These are phyloP conservation scores for Sclerurus mexicanus DNA, from an alignment of 2,113 vertebrate species.

Conservation along the genomic window DNA sequence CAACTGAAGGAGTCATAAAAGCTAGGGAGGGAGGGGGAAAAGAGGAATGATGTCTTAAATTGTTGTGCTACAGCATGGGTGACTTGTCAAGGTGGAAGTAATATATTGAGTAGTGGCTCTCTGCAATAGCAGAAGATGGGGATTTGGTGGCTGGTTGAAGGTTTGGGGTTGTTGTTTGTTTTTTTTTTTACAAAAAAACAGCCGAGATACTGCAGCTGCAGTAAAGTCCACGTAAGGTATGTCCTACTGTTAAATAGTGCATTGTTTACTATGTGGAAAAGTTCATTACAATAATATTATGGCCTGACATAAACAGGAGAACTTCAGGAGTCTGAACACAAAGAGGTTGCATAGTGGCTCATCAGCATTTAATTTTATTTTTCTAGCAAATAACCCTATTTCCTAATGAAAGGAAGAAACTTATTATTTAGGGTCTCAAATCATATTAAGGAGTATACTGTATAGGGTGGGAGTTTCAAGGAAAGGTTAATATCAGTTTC, in stretches of 20 bases:
- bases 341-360: not conserved
- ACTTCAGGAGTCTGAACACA: not conserved
- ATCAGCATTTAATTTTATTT: not conserved
- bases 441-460: not conserved
- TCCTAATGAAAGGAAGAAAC: not conserved
- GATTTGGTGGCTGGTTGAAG: not conserved
- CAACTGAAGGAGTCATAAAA: not conserved
- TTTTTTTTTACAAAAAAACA: not conserved
- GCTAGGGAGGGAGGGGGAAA: accelerated
- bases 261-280: not conserved
- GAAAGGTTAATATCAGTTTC: not conserved
- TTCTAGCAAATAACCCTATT: not conserved
- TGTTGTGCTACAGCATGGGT: not conserved
- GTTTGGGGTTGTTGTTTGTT: no score
- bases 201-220: not conserved
- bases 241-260: not conserved
- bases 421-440: not conserved
- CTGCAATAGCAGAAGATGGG: not conserved
- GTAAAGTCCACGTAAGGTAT: not conserved
- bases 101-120: not conserved
- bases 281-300: not conserved
- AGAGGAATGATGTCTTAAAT: not conserved
- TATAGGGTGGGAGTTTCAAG: not conserved
- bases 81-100: not conserved
- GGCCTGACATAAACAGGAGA: not conserved